Percentiles rank a stretch among this genome's conserved stretches.
Conservation (phyloP, 1,140 invertebrate genomes). For the Gyrodactylus bullatarudis region DNA sequence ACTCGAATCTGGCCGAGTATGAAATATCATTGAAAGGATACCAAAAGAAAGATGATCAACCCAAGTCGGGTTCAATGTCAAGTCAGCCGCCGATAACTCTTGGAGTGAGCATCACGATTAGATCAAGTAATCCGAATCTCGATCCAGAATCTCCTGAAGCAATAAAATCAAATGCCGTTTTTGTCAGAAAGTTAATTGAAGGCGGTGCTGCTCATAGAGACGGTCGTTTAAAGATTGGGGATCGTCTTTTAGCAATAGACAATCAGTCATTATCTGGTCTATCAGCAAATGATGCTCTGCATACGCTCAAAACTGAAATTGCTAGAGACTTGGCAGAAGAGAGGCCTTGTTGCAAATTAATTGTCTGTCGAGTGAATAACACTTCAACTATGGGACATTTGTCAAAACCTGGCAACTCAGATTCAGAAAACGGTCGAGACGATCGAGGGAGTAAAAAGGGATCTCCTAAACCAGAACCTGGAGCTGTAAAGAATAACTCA, state of each 20-base stretch:
- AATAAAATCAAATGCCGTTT: not conserved
- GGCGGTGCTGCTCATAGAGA: not conserved
- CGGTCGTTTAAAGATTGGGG: not conserved
- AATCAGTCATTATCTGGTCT: constrained; percentile 4
- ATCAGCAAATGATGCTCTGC: not conserved
- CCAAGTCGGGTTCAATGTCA: not conserved
- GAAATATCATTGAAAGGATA: not conserved
- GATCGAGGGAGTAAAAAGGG: not conserved
- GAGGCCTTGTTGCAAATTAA: not conserved
- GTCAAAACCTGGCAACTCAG: not conserved
- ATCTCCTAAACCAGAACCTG: too few relatives aligned
- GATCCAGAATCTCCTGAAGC: not conserved
- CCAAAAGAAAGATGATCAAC: not conserved
- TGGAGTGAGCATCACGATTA: not conserved
- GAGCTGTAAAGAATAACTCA: too few relatives aligned
- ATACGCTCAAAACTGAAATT: not conserved
- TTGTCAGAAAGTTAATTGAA: not conserved
- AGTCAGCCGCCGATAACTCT: not conserved
- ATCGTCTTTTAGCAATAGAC: not conserved
- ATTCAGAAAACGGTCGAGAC: not conserved
- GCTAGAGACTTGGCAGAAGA: not conserved
- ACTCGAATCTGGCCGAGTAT: not conserved
- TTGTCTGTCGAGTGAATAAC: not conserved
- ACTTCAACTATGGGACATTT: not conserved
- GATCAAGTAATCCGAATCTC: not conserved